Evolutionary conservation across 2,888 invertebrate genomes (phyloP), one percentile per base, ranked within the genome.

Genomic region (Leptinotarsa haldemani): DNA sequence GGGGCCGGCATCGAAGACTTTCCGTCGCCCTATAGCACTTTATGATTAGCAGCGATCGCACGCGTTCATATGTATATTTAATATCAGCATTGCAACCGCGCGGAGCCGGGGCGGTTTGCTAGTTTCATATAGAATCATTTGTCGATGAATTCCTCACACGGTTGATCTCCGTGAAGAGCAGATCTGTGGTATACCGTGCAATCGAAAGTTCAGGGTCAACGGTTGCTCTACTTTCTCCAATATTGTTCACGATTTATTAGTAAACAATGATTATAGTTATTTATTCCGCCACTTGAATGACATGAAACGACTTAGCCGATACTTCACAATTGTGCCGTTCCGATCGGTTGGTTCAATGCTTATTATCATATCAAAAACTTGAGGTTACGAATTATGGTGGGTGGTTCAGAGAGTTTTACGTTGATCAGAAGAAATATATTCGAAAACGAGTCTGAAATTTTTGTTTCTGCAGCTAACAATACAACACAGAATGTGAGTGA

Each of bases 191-290:
- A 56, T 56, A 56, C 56, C 22, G 56, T 56, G 63, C 69, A 79
- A 78, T 76, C 73, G 82, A 83, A 82, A 82, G 83, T 83, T 83
- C 83, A 83, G 63, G 83, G 83, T 81, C 82, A 78, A 61, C 73
- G 72, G 77, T 77, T 76, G 81, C 73, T 82, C 82, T 74, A 83
- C 83, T 83, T 82, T 83, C 83, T 80, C 80, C 75, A 78, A 77
- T 77, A 76, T 72, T 70, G 76, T 74, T 70, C 77, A 79, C 76
- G 79, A 76, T 69, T 77, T 65, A 67, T 50, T 67, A 74, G 69
- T 69, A 70, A 77, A 75, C 66, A 66, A 67, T 72, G 71, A 74
- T 74, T 64, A 58, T 70, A 61, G 56, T 65, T 69, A 65, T 68
- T 74, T 64, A 5, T 65, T 22, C 48, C 9, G 46, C 3, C 53